Evolutionary conservation across 2,797 vertebrate genomes (phyloP).

Genomic region (Cyprinodon diabolis): DNA sequence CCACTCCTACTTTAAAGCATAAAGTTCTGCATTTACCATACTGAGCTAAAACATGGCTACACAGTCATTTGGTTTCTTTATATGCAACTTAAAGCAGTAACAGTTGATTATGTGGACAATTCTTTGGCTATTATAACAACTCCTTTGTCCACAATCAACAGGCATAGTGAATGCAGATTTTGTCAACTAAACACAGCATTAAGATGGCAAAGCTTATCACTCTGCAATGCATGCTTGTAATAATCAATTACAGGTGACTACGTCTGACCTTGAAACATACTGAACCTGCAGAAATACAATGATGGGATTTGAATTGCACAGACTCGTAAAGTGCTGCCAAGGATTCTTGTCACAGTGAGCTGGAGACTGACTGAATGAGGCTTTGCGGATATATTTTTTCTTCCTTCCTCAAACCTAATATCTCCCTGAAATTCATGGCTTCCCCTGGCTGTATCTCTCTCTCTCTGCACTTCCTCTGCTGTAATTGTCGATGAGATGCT

Average conservation of each 20-base stretch:
- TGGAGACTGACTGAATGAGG: constrained; percentile 51
- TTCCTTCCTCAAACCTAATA: constrained; percentile 63
- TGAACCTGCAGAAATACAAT: constrained; percentile 73
- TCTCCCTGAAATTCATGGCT: constrained; percentile 71
- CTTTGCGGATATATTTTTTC: constrained; percentile 59
- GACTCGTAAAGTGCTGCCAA: constrained; percentile 55
- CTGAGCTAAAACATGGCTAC: constrained; percentile 23
- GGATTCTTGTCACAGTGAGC: constrained; percentile 50
- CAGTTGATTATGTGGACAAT: constrained; percentile 32
- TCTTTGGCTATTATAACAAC: constrained; percentile 44
- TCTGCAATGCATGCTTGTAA: constrained; percentile 66
- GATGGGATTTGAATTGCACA: constrained; percentile 72
- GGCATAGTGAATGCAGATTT: constrained; percentile 54
- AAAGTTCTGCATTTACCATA: constrained; percentile 13
- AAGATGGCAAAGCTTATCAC: constrained; percentile 71
- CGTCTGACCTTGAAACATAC: constrained; percentile 74
- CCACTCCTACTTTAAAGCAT: constrained; percentile 29
- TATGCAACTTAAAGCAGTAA: constrained; percentile 39
- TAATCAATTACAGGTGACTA: constrained; percentile 79
- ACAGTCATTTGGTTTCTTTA: constrained; percentile 23
- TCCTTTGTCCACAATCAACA: constrained; percentile 50
- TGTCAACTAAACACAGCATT: constrained; percentile 56
- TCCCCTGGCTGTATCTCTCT: constrained; percentile 65
- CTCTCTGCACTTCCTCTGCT: constrained; percentile 63
- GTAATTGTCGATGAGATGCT: constrained; percentile 84